These are phyloP conservation scores for Scomber japonicus DNA, from an alignment of 2,113 vertebrate genomes.

Conservation along the genomic window DNA sequence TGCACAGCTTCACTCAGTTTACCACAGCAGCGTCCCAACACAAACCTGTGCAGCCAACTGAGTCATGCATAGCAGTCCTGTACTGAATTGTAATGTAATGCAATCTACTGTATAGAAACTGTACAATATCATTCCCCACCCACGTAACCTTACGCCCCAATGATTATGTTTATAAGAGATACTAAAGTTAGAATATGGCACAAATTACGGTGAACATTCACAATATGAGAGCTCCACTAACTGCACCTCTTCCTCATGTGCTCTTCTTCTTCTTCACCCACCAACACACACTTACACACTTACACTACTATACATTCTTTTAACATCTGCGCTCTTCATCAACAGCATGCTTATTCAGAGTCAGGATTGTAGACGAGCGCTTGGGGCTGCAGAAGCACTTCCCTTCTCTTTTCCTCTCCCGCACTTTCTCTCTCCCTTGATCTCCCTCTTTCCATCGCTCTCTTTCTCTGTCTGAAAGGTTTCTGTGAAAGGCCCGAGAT, in stretches of 20 bases:
- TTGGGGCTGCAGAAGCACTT: constrained; percentile 78
- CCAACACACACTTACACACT: not conserved
- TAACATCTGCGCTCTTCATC: constrained; percentile 75
- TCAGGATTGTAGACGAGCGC: constrained; percentile 63
- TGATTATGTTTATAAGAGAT: constrained; percentile 47
- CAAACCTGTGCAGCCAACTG: constrained; percentile 14
- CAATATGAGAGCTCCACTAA: constrained; percentile 49
- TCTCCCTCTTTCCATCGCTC: constrained; percentile 62
- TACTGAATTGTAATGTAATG: constrained; percentile 13
- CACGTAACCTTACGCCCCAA: constrained; percentile 51
- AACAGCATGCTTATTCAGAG: constrained; percentile 67
- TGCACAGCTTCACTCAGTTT: constrained; percentile 16
- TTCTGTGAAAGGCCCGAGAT: constrained; percentile 78
- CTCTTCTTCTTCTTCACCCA: constrained; percentile 32
- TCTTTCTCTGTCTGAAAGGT: constrained; percentile 73
- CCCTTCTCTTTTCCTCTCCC: constrained; percentile 55
- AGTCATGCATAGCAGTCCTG: constrained; percentile 22
- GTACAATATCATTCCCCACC: constrained; percentile 23
- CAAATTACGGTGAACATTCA: constrained; percentile 56
- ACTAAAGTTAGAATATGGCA: constrained; percentile 24
- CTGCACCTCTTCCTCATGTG: constrained; percentile 33
- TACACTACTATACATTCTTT: constrained; percentile 53
- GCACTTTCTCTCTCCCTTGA: constrained; percentile 51
- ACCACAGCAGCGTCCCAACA: not conserved
- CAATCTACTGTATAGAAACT: constrained; percentile 26